Evolutionary conservation across 2,797 vertebrate species (phyloP).

Genomic region (Sebastes aleutianus): DNA sequence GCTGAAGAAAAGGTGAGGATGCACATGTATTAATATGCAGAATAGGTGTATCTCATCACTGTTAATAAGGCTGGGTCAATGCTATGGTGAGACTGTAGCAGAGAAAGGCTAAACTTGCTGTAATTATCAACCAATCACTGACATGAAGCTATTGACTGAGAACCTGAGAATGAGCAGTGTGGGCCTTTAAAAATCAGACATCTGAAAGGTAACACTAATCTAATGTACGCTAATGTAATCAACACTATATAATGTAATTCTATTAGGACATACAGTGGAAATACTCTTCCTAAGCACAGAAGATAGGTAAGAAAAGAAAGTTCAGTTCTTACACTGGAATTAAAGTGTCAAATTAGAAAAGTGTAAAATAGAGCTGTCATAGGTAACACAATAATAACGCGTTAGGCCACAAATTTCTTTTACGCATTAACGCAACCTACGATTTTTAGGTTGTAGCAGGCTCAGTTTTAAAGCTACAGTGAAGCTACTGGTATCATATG

Average conservation of each 20-base stretch:
- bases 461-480: too few species aligned
- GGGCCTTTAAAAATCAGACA: neutral
- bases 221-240: constrained; percentile 31
- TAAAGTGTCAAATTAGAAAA: neutral
- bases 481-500: too few species aligned
- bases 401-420: too few species aligned
- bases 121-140: constrained; percentile 33
- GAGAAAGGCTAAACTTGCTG: neutral
- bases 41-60: neutral
- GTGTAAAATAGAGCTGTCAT: too few species aligned
- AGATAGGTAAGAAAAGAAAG: neutral
- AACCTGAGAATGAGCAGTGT: constrained; percentile 3
- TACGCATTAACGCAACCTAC: too few species aligned
- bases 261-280: constrained; percentile 3
- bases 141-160: constrained; percentile 31
- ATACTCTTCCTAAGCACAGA: neutral
- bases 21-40: neutral
- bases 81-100: neutral
- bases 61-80: neutral
- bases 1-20: neutral
- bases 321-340: neutral
- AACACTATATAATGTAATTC: constrained; percentile 4
- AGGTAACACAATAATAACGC: too few species aligned
- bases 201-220: constrained; percentile 23
- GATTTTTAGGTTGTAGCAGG: too few species aligned